phyloP scores from a whole-genome alignment of 2,797 vertebrate genomes.

The Rhynchonycteris naso region DNA sequence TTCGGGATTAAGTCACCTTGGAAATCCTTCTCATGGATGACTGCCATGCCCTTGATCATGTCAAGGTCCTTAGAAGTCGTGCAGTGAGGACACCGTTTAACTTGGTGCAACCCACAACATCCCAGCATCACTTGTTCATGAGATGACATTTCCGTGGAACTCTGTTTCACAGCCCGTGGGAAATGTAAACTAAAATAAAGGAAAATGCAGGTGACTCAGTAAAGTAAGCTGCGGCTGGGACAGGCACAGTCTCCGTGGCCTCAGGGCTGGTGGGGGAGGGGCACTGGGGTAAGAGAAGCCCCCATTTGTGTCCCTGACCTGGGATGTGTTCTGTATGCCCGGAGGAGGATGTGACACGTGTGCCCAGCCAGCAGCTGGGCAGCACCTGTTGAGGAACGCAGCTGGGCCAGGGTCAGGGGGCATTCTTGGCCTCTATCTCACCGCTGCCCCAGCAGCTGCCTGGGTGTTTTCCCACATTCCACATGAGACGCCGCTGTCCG shows the following conservation, averaged over 20 bases:
- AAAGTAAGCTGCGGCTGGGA: not conserved
- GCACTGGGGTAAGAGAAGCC: not conserved
- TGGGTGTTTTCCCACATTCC: not conserved
- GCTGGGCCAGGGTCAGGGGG: not conserved
- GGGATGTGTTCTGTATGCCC: not conserved
- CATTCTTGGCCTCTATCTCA: slow-evolving; percentile 20
- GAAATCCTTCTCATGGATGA: not conserved
- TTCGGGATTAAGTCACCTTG: not conserved
- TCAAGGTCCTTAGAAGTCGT: not conserved
- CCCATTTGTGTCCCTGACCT: rapidly evolving
- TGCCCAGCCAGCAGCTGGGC: not conserved
- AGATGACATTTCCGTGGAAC: not conserved
- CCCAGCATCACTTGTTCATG: not conserved
- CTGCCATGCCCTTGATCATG: not conserved
- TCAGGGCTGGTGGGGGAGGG: not conserved
- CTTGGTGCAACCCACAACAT: not conserved
- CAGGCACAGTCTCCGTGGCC: not conserved
- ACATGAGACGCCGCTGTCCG: rapidly evolving
- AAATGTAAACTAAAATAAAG: not conserved
- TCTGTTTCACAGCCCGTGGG: not conserved
- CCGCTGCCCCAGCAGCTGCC: not conserved
- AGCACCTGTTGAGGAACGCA: slow-evolving; percentile 48
- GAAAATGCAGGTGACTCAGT: not conserved
- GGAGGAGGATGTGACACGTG: not conserved
- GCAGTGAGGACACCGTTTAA: not conserved